Conservation (phyloP, 2,797 vertebrate species). For the Acridotheres tristis region DNA sequence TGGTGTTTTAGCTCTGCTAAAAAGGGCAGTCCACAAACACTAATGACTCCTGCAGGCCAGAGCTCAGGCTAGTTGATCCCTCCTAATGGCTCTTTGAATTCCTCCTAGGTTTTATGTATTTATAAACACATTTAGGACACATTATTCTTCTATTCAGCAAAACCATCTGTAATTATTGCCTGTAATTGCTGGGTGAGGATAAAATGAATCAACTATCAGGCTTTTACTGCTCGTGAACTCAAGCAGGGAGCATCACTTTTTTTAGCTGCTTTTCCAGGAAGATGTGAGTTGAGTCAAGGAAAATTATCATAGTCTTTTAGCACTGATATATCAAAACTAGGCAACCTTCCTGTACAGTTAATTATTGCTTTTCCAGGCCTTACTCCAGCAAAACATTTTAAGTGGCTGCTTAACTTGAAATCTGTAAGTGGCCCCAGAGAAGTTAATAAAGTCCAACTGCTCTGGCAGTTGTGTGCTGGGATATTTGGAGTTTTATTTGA, state of each 20-base stretch:
- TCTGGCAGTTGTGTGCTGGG: background rate
- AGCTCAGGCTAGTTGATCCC: slow-evolving; percentile 17
- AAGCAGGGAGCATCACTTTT: background rate
- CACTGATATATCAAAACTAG: background rate
- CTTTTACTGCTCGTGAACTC: background rate
- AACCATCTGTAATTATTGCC: slow-evolving; percentile 48
- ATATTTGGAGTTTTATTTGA: background rate
- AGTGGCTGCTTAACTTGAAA: background rate
- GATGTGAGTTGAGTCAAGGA: background rate
- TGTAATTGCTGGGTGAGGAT: slow-evolving; percentile 46
- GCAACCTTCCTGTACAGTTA: background rate
- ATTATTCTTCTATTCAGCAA: slow-evolving; percentile 47
- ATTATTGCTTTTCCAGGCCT: background rate
- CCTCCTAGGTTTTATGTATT: slow-evolving; percentile 24
- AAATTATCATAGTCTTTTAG: background rate
- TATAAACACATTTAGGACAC: slow-evolving; percentile 45
- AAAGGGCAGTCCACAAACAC: background rate
- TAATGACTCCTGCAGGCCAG: slow-evolving; percentile 29
- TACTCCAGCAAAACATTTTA: background rate
- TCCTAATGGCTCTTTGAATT: slow-evolving; percentile 31
- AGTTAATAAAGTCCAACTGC: background rate
- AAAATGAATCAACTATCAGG: slow-evolving; percentile 5
- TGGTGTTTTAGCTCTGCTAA: background rate
- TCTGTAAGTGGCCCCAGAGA: background rate
- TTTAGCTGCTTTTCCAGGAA: background rate